Evolutionary conservation across 2,888 invertebrate species (phyloP), one percentile per base, ranked within the genome.

Genomic region (Trachelus tabidus): DNA sequence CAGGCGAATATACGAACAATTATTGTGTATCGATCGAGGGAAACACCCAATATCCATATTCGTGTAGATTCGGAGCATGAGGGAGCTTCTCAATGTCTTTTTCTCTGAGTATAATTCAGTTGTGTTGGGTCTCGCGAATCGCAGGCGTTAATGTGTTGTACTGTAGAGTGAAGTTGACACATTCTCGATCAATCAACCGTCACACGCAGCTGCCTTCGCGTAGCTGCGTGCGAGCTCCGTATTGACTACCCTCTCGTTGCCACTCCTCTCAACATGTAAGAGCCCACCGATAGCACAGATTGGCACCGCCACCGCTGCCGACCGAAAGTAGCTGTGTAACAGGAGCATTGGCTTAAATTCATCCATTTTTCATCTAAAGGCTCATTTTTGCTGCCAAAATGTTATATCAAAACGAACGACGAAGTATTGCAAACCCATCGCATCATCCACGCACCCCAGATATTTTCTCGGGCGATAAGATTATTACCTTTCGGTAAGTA

Each of bases 111-210:
- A 83, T 84, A 84, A 85, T 85, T 82, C 84, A 81, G 80, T 85
- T 83, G 83, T 80, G 80, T 80, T 80, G 80, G 76, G 77, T 69
- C 73, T 35, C 34, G 73, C 80, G 80, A 83, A 78, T 77, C 77
- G 81, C 84, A 87, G 85, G 86, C 86, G 86, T 85, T 84, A 85
- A 85, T 85, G 87, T 87, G 86, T 86, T 86, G 85, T 87, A 86
- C 85, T 87, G 87, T 87, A 89, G 89, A 86, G 86, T 87, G 85
- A 88, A 89, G 89, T 89, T 90, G 90, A 90, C 90, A 88, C 88
- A 90, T 89, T 89, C 89, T 90, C 90, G 85, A 90, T 90, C 90
- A 90, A 89, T 90, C 90, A 89, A 81, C 82, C 87, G 87, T 90
- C 90, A 86, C 76, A 81, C 83, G 81, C 89, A 89, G 89, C 85